Percentiles rank a stretch among this genome's conserved stretches.
These are phyloP conservation scores for Lagodon rhomboides DNA, from an alignment of 2,797 vertebrate species.

Conservation along the genomic window DNA sequence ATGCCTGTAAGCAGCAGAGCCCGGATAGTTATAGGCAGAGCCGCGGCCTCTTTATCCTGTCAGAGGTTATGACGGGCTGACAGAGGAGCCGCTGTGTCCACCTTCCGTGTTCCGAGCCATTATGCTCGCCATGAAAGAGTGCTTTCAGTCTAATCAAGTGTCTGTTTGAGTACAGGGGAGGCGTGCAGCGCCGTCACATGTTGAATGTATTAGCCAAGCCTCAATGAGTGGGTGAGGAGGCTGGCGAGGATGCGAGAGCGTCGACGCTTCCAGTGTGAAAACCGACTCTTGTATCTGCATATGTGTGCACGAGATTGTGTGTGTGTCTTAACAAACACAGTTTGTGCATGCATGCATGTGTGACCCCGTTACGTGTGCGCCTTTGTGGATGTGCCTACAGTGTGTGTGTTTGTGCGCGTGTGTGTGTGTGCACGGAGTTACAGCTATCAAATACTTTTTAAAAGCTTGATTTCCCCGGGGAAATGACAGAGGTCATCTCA, in stretches of 20 bases:
- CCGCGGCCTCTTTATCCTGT: slow-evolving; percentile 63
- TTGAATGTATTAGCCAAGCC: slow-evolving; percentile 70
- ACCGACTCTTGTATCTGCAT: slow-evolving; percentile 38
- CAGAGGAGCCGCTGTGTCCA: slow-evolving; percentile 63
- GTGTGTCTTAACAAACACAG: slow-evolving; percentile 8
- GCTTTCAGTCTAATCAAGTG: slow-evolving; percentile 67
- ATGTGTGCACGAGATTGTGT: slow-evolving; percentile 20
- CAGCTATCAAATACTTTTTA: slow-evolving; percentile 88
- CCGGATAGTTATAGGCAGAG: slow-evolving; percentile 40
- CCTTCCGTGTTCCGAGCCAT: slow-evolving; percentile 47
- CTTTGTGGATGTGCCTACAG: slow-evolving; percentile 46
- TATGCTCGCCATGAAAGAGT: slow-evolving; percentile 57
- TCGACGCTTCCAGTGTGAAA: slow-evolving; percentile 42
- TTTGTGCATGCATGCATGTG: slow-evolving; percentile 30
- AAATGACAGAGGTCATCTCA: slow-evolving; percentile 94
- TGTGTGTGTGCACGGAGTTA: slow-evolving; percentile 71
- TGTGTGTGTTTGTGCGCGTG: slow-evolving; percentile 24
- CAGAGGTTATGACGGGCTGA: slow-evolving; percentile 65
- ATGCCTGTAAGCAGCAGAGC: slow-evolving; percentile 60
- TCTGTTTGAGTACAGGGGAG: slow-evolving; percentile 54
- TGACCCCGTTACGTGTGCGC: slow-evolving; percentile 44
- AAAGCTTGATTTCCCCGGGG: slow-evolving; percentile 92
- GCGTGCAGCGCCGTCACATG: slow-evolving; percentile 51
- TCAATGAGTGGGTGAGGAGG: slow-evolving; percentile 57
- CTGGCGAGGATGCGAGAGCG: slow-evolving; percentile 41